phyloP scores from a whole-genome alignment of 2,888 invertebrate species.

The Galerucella pusilla region DNA sequence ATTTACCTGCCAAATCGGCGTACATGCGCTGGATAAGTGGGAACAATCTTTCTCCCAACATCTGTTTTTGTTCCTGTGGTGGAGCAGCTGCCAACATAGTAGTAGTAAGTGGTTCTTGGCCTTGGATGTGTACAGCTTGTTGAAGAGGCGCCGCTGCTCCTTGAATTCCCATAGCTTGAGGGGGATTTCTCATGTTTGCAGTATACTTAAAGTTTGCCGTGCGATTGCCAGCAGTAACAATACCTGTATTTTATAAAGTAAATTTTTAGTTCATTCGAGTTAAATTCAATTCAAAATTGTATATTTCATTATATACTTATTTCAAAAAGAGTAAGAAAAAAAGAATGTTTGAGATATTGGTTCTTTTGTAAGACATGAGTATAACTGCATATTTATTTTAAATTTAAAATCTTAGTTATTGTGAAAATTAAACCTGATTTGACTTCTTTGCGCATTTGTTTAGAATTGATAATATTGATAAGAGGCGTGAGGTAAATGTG shows the following conservation, averaged over 20 bases:
- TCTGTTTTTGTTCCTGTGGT: conserved; percentile 98
- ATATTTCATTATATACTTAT: background rate
- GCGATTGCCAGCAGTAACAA: conserved; percentile 74
- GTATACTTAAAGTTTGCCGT: conserved; percentile 90
- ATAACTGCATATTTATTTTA: too few relatives aligned
- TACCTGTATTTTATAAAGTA: conserved; percentile 46
- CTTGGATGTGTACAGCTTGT: conserved; percentile 89
- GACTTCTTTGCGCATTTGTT: too few relatives aligned
- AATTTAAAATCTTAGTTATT: too few relatives aligned
- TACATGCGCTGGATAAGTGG: conserved; percentile 97
- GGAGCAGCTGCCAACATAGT: conserved; percentile 96
- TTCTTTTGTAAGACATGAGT: too few relatives aligned
- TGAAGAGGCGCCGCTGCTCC: conserved; percentile 72
- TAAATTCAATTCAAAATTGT: too few relatives aligned
- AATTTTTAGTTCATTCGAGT: background rate
- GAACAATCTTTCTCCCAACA: conserved; percentile 98
- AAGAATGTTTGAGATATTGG: too few relatives aligned
- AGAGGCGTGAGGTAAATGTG: too few relatives aligned
- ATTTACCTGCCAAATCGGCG: conserved; percentile 67
- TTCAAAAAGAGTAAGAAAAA: background rate
- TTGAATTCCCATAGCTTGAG: conserved; percentile 65
- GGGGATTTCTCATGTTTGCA: conserved; percentile 89
- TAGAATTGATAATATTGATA: too few relatives aligned
- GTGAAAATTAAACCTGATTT: too few relatives aligned
- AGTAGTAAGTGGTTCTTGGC: conserved; percentile 96